Evolutionary conservation across 2,797 vertebrate genomes (phyloP).

Genomic region (Tenualosa thibaudeaui): DNA sequence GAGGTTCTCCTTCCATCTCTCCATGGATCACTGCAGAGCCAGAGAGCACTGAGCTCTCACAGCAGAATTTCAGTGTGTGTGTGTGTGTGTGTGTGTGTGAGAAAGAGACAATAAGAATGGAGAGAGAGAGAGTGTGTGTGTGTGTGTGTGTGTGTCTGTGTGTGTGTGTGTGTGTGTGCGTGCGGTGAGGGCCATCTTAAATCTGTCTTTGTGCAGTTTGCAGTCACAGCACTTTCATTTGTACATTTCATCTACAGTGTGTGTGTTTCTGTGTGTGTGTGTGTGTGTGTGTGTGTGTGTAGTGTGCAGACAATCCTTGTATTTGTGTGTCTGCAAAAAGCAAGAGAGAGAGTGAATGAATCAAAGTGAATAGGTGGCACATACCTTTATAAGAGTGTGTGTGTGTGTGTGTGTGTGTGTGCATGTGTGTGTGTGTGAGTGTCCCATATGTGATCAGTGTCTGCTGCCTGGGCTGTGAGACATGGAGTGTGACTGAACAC

Average conservation of each 20-base stretch:
- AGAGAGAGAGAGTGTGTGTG: not conserved
- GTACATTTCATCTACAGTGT: not conserved
- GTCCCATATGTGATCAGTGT: not conserved
- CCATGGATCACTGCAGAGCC: conserved; percentile 3
- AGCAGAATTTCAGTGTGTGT: not conserved
- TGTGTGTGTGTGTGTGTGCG: not conserved
- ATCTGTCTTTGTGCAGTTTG: not conserved
- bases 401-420: not conserved
- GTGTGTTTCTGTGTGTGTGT: not conserved
- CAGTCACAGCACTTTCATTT: not conserved
- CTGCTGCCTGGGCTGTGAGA: not conserved
- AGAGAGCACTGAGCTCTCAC: not conserved
- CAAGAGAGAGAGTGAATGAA: not conserved
- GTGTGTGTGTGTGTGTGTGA: conserved; percentile 19
- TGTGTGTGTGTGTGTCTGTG: conserved; percentile 1
- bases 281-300: not conserved
- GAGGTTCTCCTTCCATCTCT: not conserved
- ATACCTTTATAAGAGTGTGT: not conserved
- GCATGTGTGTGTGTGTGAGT: not conserved
- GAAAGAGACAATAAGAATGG: conserved; percentile 4
- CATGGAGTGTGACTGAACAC: not conserved
- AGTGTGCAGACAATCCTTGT: too few relatives aligned
- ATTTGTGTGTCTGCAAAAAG: not conserved
- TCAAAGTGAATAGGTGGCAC: too few relatives aligned
- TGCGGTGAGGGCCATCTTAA: not conserved